Base-by-base conservation (phyloP, 2,888 invertebrate genomes). In the Phalera bucephala region DNA sequence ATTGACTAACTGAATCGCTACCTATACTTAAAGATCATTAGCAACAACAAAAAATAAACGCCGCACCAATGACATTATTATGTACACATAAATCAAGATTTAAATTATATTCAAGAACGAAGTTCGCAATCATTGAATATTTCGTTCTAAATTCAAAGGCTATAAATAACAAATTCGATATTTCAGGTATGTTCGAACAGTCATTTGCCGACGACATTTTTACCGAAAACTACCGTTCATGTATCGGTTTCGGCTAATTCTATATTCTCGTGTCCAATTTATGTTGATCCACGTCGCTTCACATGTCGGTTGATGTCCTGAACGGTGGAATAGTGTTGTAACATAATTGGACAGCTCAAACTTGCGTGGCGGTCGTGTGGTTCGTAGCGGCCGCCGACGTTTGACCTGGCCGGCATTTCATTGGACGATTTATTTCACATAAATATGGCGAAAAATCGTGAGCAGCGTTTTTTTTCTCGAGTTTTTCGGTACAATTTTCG, bases 201-300 rank as follows among this genome's bases (percentile, higher is more conserved):
- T 72, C 77, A 77, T 83, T 82, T 79, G 72, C 79, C 81, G 79
- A 71, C 74, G 67, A 79, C 79, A 80, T 76, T 74, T 78, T 73
- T 72, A 59, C 65, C 54, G 59, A 64, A 73, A 70, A 71, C 67
- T 56, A 58, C 45, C 48, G n/a, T n/a, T n/a, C n/a, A 44, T 61
- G 45, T 7, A 17, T 72, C 52, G 58, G 59, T 64, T 72, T 75
- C 74, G 66, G 56, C 77, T 77, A 68, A 80, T 77, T 80, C 71
- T 60, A 70, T 73, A 77, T 76, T 75, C 76, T 41, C 33, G 34
- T 41, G 46, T 38, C 72, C 68, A 67, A 36, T 39, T 27, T 59
- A 47, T 10, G 15, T 11, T 51, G 79, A 69, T 62, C 73, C 68
- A 49, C 59, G 52, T 38, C 45, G 41, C 44, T 49, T 51, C 53